Evolutionary conservation across 1,140 invertebrate genomes (phyloP).

Genomic region (Sycophila sp.): DNA sequence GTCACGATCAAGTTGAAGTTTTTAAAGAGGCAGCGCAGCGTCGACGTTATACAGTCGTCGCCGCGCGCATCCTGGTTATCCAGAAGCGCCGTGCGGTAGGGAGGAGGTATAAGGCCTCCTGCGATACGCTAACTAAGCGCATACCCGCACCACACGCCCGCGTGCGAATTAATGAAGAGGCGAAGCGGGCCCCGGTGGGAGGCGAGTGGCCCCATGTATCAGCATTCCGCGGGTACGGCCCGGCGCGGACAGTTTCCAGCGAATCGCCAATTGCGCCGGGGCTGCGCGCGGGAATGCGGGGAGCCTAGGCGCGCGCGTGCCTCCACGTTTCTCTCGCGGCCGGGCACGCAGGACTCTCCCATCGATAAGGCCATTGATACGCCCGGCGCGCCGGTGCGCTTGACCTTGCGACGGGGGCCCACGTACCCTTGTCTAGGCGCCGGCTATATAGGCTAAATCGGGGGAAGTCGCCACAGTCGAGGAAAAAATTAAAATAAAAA

Average conservation of each 20-base stretch:
- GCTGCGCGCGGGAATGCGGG: neutral
- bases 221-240: constrained; percentile 47
- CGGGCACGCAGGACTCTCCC: constrained; percentile 24
- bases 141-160: neutral
- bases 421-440: no score
- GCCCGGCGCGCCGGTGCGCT: neutral
- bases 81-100: no score
- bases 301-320: constrained; percentile 47
- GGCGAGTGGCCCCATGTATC: constrained; percentile 37
- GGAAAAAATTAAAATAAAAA: no score
- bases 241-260: constrained; percentile 49
- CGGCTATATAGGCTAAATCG: no score
- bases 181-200: neutral
- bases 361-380: constrained; percentile 3
- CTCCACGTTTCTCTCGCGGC: constrained; percentile 50
- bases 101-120: no score
- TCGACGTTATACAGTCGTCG: no score
- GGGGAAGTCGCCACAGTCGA: no score
- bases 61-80: no score
- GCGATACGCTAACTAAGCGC: no score
- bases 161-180: neutral
- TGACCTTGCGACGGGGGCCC: neutral
- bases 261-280: constrained; percentile 56
- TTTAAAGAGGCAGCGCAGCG: no score
- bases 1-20: no score